A percentile compares a stretch with the other conserved stretches of the same genome.
These are phyloP conservation scores for Myotis myotis DNA, from an alignment of 2,797 vertebrate genomes.

Conservation along the genomic window DNA sequence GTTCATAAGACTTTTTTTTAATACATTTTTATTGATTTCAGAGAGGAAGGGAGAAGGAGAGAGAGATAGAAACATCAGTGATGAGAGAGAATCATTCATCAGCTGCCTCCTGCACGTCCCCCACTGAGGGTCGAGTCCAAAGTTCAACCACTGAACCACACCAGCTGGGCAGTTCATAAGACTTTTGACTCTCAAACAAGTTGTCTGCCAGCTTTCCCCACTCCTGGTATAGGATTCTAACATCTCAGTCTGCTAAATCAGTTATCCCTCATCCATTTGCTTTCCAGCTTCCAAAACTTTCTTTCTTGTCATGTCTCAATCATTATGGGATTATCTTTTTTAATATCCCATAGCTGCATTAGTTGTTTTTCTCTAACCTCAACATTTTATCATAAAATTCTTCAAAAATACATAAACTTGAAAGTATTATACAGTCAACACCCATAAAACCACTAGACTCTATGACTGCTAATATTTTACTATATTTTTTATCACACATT, in stretches of 20 bases:
- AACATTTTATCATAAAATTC: neutral
- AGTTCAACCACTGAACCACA: too few species aligned
- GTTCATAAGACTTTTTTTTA: neutral
- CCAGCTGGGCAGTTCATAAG: too few species aligned
- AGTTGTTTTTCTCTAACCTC: neutral
- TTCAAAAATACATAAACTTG: neutral
- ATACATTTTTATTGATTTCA: too few species aligned
- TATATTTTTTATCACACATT: constrained; percentile 19
- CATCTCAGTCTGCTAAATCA: neutral
- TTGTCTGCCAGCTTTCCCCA: neutral
- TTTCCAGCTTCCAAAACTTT: neutral
- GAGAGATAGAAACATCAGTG: too few species aligned
- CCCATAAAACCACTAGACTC: neutral
- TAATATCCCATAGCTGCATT: neutral
- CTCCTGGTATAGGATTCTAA: neutral
- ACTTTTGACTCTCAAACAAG: neutral
- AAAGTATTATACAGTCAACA: neutral
- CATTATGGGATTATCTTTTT: neutral
- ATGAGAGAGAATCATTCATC: too few species aligned
- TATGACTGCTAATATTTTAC: neutral
- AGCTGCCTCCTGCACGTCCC: too few species aligned
- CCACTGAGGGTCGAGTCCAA: too few species aligned
- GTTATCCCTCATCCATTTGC: neutral
- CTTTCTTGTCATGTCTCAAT: neutral
- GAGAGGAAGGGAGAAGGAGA: too few species aligned